Conservation (phyloP, 2,113 vertebrate species). For the Odontophorus gujanensis region DNA sequence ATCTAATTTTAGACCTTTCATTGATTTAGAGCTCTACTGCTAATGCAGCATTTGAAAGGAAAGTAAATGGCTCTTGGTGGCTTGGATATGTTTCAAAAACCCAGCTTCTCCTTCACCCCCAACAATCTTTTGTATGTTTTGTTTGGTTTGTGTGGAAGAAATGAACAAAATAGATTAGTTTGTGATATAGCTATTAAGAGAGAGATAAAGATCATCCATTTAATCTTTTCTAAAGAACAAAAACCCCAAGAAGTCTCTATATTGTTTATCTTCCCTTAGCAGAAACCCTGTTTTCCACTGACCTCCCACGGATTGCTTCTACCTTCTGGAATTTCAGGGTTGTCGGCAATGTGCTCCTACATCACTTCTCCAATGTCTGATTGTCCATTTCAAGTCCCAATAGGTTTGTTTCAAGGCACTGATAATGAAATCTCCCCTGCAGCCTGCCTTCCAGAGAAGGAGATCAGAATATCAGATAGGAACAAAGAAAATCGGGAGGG, state of each 20-base stretch:
- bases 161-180: not conserved
- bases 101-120: not conserved
- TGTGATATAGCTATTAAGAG: constrained; percentile 11
- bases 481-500: not conserved
- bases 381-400: constrained; percentile 22
- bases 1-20: constrained; percentile 69
- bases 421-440: not conserved
- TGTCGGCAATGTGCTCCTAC: not conserved
- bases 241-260: not conserved
- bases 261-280: not conserved
- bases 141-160: constrained; percentile 31
- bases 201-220: constrained; percentile 13
- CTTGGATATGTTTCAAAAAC: constrained; percentile 49
- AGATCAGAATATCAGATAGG: not conserved
- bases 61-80: constrained; percentile 55
- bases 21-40: constrained; percentile 62
- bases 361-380: not conserved
- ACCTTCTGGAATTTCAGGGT: not conserved
- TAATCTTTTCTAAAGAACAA: constrained; percentile 14
- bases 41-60: constrained; percentile 63
- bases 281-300: not conserved
- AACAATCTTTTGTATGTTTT: constrained; percentile 1
- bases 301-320: not conserved
- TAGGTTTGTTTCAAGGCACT: not conserved
- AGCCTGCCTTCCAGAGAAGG: not conserved